Base-by-base conservation (phyloP, 1,140 invertebrate genomes). In the Schlechtendalia chinensis region DNA sequence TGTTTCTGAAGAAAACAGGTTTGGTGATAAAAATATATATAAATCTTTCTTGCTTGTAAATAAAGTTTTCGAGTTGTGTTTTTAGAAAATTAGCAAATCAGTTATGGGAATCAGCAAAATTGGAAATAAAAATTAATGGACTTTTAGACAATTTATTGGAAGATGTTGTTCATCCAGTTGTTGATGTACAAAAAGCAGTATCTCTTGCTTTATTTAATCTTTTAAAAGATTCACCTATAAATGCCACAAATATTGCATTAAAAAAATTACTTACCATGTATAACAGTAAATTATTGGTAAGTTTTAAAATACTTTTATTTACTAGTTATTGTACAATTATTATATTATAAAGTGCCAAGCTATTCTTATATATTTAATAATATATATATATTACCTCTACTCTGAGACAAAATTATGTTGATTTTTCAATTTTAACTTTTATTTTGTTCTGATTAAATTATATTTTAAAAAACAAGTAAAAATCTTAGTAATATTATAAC, bases 151-250 rank as follows among this genome's bases (percentile, higher is more conserved):
- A 90, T 82, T 84, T 97, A 67, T 87, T 96, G 59, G 84, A 88
- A 27, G 94, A 97, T 85, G 87, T 96, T 27, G 90, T 91, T 82
- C 93, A 96, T 86, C 88, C 91, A 0, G 90, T 94, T 45, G 90
- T 92, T 82, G 90, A 91, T 81, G 89, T 98, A 45, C 91, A 96
- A 84, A 89, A 90, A 82, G 90, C 95, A 11, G 91, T 93, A 1
- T 91, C 95, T 0, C 86, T 89, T 81, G 93, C 94, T 0, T 85
- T 97, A 50, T 91, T 93, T 1, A 87, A 88, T 22, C 86, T 94
- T 6, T 86, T 97, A 6, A 85, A 87, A 58, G 84, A 86, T 91
- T 83, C 86, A 85, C 6, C 85, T 87, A 10, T 83, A 90, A 22
- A 83, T 19, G 12, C 74, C 14, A 77, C 81, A 16, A 81, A 81